Evolutionary conservation across 2,797 vertebrate species (phyloP).

Genomic region (Rousettus madagascariensis): DNA sequence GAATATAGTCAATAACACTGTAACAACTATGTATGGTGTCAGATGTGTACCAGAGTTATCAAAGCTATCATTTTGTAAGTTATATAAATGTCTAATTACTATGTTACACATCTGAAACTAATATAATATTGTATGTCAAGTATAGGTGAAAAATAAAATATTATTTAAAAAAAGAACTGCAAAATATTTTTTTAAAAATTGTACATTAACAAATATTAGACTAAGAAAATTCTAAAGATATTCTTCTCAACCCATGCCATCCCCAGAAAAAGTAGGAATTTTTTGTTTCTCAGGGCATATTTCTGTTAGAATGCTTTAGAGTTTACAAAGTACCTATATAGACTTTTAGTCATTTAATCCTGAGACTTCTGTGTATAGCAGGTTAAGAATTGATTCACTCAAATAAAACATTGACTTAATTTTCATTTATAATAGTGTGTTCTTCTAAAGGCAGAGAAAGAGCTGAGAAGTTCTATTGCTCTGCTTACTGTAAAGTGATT

Average conservation of each 20-base stretch:
- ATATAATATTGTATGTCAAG: no score
- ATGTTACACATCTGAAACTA: no score
- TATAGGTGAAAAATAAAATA: no score
- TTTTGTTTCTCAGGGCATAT: not conserved
- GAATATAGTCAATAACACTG: no score
- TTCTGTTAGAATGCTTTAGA: not conserved
- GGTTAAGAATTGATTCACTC: not conserved
- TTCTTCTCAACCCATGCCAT: not conserved
- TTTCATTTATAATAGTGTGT: conserved; percentile 39
- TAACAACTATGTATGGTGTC: no score
- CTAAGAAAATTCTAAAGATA: not conserved
- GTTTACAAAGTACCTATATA: not conserved
- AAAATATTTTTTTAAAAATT: no score
- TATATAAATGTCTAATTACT: no score
- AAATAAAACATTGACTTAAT: conserved; percentile 42
- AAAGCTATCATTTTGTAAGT: no score
- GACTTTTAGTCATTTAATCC: not conserved
- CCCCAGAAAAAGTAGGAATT: not conserved
- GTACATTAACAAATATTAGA: not conserved
- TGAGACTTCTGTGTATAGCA: not conserved
- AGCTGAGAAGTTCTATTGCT: not conserved
- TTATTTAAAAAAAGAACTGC: no score
- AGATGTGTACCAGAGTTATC: no score
- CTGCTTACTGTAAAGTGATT: conserved; percentile 17
- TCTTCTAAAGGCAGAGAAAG: not conserved